Percentiles rank a stretch among this genome's conserved stretches.
These are phyloP conservation scores for Lemur catta DNA, from an alignment of 2,797 vertebrate species.

Conservation along the genomic window DNA sequence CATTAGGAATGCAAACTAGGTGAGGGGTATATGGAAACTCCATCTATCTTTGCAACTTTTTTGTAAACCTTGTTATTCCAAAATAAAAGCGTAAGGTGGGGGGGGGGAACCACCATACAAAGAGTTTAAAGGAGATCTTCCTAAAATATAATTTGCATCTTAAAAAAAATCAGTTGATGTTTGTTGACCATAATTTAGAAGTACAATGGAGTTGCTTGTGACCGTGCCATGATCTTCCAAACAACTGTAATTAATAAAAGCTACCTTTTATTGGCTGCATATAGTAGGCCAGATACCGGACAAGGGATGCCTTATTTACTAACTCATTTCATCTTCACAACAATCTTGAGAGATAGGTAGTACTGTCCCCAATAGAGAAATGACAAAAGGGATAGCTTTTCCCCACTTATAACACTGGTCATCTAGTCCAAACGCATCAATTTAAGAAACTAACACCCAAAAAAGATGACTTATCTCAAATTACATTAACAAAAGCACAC, in stretches of 20 bases:
- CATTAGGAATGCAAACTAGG: background rate
- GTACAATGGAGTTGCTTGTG: background rate
- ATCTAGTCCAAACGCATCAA: background rate
- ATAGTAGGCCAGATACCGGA: background rate
- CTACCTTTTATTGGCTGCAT: background rate
- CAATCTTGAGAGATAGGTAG: background rate
- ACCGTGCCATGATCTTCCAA: background rate
- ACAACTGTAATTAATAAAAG: background rate
- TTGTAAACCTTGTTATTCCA: background rate
- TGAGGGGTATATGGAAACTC: background rate
- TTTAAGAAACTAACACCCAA: background rate
- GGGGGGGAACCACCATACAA: background rate
- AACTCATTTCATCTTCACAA: background rate
- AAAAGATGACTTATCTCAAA: background rate
- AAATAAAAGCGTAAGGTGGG: background rate
- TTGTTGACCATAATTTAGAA: background rate
- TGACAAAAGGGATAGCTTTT: background rate
- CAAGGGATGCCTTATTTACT: background rate
- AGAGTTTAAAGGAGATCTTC: background rate
- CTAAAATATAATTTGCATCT: background rate
- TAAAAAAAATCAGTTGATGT: background rate
- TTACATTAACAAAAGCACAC: too few species aligned
- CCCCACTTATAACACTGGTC: background rate
- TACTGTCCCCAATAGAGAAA: background rate
- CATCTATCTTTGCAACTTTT: background rate